Percentiles rank a stretch among this genome's conserved stretches.
These are phyloP conservation scores for Myrmophylax atrothorax DNA, from an alignment of 2,113 vertebrate genomes.

Conservation along the genomic window DNA sequence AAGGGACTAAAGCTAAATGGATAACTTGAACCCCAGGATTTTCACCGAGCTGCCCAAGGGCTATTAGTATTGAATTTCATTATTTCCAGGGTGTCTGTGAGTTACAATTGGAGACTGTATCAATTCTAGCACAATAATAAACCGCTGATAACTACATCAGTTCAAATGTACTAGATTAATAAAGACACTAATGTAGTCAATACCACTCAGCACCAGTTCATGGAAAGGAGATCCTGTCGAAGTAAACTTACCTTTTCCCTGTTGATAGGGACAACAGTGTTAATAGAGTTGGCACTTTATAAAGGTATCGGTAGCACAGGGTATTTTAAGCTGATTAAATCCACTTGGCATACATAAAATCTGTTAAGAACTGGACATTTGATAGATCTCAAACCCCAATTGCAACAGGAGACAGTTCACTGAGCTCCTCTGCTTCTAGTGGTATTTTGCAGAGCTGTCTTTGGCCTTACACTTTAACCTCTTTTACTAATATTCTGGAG, in stretches of 20 bases:
- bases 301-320: constrained; percentile 17
- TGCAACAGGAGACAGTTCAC: constrained; percentile 7
- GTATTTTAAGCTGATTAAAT: constrained; percentile 62
- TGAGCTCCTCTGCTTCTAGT: not conserved
- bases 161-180: constrained; percentile 39
- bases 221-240: constrained; percentile 49
- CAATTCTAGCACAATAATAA: constrained; percentile 24
- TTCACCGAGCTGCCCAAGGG: constrained; percentile 13
- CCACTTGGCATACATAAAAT: constrained; percentile 17
- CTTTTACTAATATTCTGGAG: not conserved
- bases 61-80: constrained; percentile 33
- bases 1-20: constrained; percentile 35
- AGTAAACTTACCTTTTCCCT: constrained; percentile 31
- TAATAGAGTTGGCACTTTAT: constrained; percentile 46
- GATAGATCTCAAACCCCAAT: constrained; percentile 24
- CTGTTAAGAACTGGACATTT: constrained; percentile 42
- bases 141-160: not conserved
- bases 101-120: constrained; percentile 2
- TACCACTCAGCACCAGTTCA: not conserved
- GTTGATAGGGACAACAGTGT: constrained; percentile 8
- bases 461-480: not conserved
- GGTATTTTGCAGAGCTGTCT: not conserved
- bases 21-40: constrained; percentile 27
- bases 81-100: constrained; percentile 1
- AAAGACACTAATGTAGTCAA: constrained; percentile 38